phyloP scores from a whole-genome alignment of 2,888 invertebrate species.

The Steinernema hermaphroditum region DNA sequence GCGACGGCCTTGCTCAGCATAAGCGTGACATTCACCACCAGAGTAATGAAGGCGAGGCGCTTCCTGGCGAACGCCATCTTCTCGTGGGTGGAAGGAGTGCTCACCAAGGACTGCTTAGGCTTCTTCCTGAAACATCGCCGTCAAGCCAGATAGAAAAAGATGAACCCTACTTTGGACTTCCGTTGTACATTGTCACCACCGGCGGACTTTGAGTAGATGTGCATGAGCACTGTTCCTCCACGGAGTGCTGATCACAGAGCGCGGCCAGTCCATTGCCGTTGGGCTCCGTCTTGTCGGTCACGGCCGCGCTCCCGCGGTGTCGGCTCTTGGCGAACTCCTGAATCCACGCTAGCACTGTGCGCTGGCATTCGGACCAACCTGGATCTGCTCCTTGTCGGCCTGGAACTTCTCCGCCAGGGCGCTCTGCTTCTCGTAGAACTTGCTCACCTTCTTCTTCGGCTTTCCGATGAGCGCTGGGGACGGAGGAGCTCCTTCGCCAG shows the following conservation, averaged over 20 bases:
- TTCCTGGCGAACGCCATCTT: slow-evolving; percentile 37
- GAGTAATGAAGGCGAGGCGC: slow-evolving; percentile 54
- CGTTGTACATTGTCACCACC: slow-evolving; percentile 15
- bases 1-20: slow-evolving; percentile 68
- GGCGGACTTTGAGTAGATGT: slow-evolving; percentile 4
- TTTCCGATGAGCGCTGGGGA: slow-evolving; percentile 17
- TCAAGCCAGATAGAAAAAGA: too few relatives aligned
- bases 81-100: slow-evolving; percentile 3
- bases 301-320: background rate
- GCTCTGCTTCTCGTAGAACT: slow-evolving; percentile 64
- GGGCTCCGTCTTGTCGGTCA: background rate
- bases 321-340: slow-evolving; percentile 24
- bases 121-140: background rate
- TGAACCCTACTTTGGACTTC: slow-evolving; percentile 12
- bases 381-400: slow-evolving; percentile 61
- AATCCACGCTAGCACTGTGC: too few relatives aligned
- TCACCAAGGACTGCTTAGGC: background rate
- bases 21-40: slow-evolving; percentile 64
- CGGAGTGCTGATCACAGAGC: slow-evolving; percentile 1
- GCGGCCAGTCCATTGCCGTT: background rate
- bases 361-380: too few relatives aligned
- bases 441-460: slow-evolving; percentile 51
- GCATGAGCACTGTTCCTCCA: slow-evolving; percentile 14
- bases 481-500: slow-evolving; percentile 16
- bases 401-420: slow-evolving; percentile 63